phyloP scores from a whole-genome alignment of 2,113 vertebrate genomes.

The Phrynosoma blainvillii region DNA sequence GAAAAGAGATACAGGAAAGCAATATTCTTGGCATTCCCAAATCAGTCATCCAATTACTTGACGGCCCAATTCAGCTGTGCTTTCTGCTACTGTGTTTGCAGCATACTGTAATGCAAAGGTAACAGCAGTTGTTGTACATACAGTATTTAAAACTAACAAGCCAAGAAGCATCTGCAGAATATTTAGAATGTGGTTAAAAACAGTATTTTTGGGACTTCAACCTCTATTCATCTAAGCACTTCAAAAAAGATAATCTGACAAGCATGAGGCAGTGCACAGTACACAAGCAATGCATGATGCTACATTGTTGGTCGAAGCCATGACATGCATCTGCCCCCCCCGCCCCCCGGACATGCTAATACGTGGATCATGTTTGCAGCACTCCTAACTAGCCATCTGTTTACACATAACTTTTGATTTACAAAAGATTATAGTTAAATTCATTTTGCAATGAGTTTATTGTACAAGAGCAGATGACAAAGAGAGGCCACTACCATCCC shows the following conservation, averaged over 20 bases:
- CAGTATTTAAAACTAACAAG: not conserved
- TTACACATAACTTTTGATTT: not conserved
- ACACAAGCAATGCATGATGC: not conserved
- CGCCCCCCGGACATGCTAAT: not conserved
- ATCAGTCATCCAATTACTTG: constrained; percentile 57
- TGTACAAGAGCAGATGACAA: not conserved
- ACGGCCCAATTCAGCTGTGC: constrained; percentile 44
- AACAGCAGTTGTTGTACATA: not conserved
- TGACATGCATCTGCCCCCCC: not conserved
- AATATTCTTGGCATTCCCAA: constrained; percentile 48
- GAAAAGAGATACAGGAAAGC: constrained; percentile 51
- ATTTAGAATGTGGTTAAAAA: not conserved
- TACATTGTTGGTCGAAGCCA: too few species aligned
- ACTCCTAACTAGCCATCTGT: not conserved
- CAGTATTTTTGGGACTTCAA: not conserved
- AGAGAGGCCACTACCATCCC: not conserved
- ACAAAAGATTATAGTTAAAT: not conserved
- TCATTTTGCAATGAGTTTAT: not conserved
- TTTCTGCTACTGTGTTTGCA: constrained; percentile 5
- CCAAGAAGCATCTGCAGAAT: not conserved
- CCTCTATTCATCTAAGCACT: not conserved
- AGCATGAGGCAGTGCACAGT: not conserved
- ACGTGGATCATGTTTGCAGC: not conserved
- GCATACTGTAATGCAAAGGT: not conserved
- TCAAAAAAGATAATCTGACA: not conserved